Conservation (phyloP, 2,113 vertebrate genomes). For the Propithecus coquereli region DNA sequence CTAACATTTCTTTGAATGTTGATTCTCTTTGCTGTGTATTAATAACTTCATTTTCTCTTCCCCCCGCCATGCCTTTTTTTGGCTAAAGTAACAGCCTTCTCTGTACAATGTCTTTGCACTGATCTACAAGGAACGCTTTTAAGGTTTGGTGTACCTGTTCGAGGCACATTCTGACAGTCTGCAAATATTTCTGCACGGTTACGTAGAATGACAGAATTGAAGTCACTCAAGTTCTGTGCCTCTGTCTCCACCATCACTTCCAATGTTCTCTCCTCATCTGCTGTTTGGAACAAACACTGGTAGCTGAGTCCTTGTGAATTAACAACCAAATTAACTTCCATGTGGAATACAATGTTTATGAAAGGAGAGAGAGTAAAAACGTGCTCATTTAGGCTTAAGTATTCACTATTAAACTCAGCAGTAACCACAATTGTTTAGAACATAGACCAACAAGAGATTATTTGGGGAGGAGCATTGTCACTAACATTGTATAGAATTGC, state of each 20-base stretch:
- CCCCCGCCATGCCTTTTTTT: neutral
- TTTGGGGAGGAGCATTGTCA: neutral
- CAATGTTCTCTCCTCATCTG: neutral
- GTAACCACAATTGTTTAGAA: neutral
- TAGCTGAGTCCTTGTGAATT: neutral
- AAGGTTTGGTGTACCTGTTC: neutral
- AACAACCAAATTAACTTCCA: neutral
- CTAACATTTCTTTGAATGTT: neutral
- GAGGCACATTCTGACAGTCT: neutral
- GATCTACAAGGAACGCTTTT: neutral
- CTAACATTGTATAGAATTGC: neutral
- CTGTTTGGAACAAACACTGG: neutral
- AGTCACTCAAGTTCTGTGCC: neutral
- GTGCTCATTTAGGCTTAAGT: neutral
- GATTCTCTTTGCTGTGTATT: neutral
- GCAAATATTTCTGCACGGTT: neutral
- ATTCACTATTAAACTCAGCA: neutral
- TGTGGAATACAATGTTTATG: neutral
- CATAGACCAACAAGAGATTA: neutral
- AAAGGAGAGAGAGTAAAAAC: neutral
- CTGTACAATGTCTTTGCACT: neutral
- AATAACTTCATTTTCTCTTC: neutral
- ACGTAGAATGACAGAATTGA: too few relatives aligned
- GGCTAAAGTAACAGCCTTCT: neutral
- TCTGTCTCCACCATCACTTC: neutral